Evolutionary conservation across 2,797 vertebrate genomes (phyloP).

Genomic region (Ciconia nigra): DNA sequence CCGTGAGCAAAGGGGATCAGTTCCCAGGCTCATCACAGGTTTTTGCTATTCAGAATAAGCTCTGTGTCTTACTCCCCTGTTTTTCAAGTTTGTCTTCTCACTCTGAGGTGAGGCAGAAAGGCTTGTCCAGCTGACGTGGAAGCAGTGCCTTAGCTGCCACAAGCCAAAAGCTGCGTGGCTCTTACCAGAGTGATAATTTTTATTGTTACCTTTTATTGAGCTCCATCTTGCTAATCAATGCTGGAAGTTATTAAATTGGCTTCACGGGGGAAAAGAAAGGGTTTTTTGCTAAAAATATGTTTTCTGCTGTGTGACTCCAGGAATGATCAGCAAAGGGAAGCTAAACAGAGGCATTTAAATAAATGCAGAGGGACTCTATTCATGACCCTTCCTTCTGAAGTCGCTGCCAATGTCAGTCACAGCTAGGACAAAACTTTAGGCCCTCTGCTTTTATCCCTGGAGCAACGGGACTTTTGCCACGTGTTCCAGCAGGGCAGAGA

Average conservation of each 20-base stretch:
- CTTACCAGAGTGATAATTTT: background rate
- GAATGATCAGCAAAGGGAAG: background rate
- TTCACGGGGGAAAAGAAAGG: rapidly evolving
- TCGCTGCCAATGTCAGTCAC: background rate
- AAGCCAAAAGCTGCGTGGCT: background rate
- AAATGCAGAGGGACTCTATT: background rate
- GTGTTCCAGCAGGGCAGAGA: background rate
- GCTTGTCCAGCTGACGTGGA: background rate
- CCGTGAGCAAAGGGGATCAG: background rate
- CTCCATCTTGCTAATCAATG: background rate
- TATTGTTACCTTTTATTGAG: background rate
- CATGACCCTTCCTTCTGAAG: background rate
- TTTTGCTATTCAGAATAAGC: background rate
- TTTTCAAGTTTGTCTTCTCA: constrained; percentile 29
- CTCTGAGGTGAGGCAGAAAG: background rate
- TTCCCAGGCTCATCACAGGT: background rate
- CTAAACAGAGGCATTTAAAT: background rate
- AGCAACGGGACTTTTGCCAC: background rate
- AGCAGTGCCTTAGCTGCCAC: background rate
- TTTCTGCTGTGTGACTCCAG: background rate
- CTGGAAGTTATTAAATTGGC: background rate
- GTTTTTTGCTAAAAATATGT: background rate
- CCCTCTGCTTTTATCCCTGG: background rate
- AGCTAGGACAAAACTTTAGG: background rate
- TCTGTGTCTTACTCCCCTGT: background rate